Conservation (phyloP, 2,797 vertebrate genomes). For the Delichon dasypus region DNA sequence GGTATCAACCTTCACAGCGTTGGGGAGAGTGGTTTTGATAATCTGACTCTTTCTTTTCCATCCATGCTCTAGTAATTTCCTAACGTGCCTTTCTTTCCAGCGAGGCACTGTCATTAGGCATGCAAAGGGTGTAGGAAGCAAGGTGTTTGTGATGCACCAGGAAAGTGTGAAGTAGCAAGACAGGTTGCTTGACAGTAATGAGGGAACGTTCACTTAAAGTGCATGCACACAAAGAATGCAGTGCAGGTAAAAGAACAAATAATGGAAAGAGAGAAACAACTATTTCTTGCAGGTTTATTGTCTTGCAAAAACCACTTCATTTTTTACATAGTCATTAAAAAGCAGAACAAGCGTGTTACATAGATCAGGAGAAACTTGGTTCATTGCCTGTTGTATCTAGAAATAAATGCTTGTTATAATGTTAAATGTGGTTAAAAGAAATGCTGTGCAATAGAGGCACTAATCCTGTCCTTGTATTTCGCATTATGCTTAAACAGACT, state of each 20-base stretch:
- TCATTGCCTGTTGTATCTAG: background rate
- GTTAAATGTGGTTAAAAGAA: background rate
- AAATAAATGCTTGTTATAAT: constrained; percentile 6
- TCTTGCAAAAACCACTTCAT: constrained; percentile 3
- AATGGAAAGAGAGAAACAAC: constrained; percentile 7
- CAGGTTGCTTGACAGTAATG: constrained; percentile 41
- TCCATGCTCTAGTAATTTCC: background rate
- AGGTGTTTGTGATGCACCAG: constrained; percentile 6
- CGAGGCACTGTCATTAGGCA: background rate
- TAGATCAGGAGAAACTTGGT: background rate
- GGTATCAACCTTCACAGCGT: background rate
- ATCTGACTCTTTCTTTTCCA: background rate
- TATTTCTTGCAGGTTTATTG: constrained; percentile 7
- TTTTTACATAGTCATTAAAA: constrained; percentile 4
- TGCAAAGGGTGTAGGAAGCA: background rate
- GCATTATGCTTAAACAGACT: background rate
- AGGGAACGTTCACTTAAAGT: constrained; percentile 6
- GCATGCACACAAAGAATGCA: background rate
- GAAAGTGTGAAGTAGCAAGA: background rate
- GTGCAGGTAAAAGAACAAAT: background rate
- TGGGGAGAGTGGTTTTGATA: background rate
- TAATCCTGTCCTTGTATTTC: background rate
- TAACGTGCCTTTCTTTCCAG: background rate
- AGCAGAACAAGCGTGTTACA: background rate
- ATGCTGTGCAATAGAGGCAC: background rate